Evolutionary conservation across 2,888 invertebrate genomes (phyloP), one percentile per base, ranked within the genome.

Genomic region (Clistopyga incitator): DNA sequence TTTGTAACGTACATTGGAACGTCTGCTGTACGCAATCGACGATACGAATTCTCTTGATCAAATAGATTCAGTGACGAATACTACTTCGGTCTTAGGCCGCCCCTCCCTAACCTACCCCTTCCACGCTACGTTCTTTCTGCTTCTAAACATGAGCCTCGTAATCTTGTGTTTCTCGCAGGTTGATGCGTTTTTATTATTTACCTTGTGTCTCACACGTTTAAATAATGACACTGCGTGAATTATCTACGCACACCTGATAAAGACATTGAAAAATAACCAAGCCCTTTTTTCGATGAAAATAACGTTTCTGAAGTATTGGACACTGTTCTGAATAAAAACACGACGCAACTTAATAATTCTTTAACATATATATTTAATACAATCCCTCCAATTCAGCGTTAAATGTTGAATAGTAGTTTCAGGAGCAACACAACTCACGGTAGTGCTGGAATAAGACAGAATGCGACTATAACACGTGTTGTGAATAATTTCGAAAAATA

Each of bases 21-120:
- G 61, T 67, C 52, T 74, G 50, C 56, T 61, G 38, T 68, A 61
- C 67, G 54, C 52, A 56, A 78, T 50, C 47, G n/a, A 34, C 47
- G 64, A 70, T 20, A 70, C 61, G 52, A 75, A 54, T 78, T 70
- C 70, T 78, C 78, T 64, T 75, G 82, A 75, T 75, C 75, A 82
- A 82, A 82, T 75, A 75, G 56, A 81, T 67, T 72, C 50, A 65
- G 65, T 75, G 75, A 78, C 75, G 74, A 75, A 78, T 78, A 42
- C n/a, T 15, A 52, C 25, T 38, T 50, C 25, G 29, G 52, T 11
- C 29, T 52, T 52, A 18, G 25, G 23, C n/a, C 42, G 50, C 52
- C 67, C 50, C 61, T 71, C 20, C 42, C 42, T 18, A 6, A n/a
- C 67, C 59, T 42, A 10, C 50, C 50, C n/a, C 34, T 18, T 45